These are phyloP conservation scores for Tetragnatha montana DNA, from an alignment of 2,888 invertebrate species.

Conservation along the genomic window DNA sequence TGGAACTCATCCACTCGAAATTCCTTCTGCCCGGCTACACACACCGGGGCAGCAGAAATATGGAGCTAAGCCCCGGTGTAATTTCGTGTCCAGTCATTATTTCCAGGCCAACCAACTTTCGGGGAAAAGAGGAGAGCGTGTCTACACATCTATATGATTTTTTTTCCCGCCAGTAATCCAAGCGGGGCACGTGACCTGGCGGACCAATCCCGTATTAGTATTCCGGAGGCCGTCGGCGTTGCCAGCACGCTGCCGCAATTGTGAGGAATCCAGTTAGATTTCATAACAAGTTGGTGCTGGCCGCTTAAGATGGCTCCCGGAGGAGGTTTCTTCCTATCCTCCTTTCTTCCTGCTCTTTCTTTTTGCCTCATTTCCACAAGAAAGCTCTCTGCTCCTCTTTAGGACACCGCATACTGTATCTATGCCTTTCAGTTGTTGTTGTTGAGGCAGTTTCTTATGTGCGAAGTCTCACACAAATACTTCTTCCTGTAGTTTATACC, in stretches of 20 bases:
- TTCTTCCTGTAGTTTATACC: too few species aligned
- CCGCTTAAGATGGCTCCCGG: conserved; percentile 48
- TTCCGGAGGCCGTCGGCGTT: conserved; percentile 29
- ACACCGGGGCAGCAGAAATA: conserved; percentile 50
- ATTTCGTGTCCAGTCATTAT: conserved; percentile 65
- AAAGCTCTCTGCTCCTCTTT: neutral
- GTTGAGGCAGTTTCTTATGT: too few species aligned
- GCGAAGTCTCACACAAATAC: too few species aligned
- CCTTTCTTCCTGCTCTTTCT: neutral
- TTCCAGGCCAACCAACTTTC: conserved; percentile 57
- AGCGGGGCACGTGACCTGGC: conserved; percentile 41
- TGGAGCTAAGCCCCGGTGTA: conserved; percentile 61
- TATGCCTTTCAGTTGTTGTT: too few species aligned
- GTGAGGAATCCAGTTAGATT: conserved; percentile 70
- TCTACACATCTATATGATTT: conserved; percentile 45
- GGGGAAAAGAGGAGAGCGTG: conserved; percentile 10
- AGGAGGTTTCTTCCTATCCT: conserved; percentile 13
- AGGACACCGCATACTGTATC: too few species aligned
- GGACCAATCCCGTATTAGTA: conserved; percentile 47
- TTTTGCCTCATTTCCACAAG: neutral
- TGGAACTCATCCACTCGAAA: conserved; percentile 50
- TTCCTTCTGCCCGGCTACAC: conserved; percentile 58
- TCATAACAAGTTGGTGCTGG: conserved; percentile 68
- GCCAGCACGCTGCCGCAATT: conserved; percentile 54
- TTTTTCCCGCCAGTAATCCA: conserved; percentile 33